A percentile compares a stretch with the other conserved stretches of the same genome.
phyloP scores from a whole-genome alignment of 2,888 invertebrate species.

The Eupithecia pulchellata region DNA sequence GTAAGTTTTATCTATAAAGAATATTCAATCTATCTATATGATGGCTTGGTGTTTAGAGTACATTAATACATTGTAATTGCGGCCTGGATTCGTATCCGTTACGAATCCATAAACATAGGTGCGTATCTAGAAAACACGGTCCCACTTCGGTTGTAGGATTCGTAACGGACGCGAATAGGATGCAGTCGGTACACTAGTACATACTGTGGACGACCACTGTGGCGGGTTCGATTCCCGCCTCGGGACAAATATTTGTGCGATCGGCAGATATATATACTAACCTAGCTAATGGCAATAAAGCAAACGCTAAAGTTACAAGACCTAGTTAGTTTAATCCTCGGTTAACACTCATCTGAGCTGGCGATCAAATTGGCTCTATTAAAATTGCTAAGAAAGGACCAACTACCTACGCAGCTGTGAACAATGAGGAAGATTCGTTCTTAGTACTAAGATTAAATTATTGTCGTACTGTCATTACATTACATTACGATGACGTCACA shows the following conservation, averaged over 20 bases:
- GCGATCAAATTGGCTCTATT: not conserved
- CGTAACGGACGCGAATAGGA: not conserved
- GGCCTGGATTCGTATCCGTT: conserved; percentile 5
- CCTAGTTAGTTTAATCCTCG: not conserved
- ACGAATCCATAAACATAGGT: not conserved
- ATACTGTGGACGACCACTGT: too few relatives aligned
- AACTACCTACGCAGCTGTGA: not conserved
- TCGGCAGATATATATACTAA: not conserved
- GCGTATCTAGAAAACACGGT: not conserved
- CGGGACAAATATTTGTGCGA: too few relatives aligned
- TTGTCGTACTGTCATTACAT: not conserved
- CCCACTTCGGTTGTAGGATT: not conserved
- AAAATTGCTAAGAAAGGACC: not conserved
- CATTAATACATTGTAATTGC: not conserved
- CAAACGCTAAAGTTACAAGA: not conserved
- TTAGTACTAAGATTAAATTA: not conserved
- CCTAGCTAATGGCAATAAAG: not conserved
- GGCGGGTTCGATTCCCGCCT: too few relatives aligned
- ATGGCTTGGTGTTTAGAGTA: not conserved
- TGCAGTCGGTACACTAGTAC: too few relatives aligned
- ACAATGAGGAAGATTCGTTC: not conserved
- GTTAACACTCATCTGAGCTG: not conserved
- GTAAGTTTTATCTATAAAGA: too few relatives aligned
- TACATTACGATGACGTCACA: conserved; percentile 15
- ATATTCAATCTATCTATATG: not conserved